Conservation (phyloP, 2,888 invertebrate species). For the Spisula subtruncata region DNA sequence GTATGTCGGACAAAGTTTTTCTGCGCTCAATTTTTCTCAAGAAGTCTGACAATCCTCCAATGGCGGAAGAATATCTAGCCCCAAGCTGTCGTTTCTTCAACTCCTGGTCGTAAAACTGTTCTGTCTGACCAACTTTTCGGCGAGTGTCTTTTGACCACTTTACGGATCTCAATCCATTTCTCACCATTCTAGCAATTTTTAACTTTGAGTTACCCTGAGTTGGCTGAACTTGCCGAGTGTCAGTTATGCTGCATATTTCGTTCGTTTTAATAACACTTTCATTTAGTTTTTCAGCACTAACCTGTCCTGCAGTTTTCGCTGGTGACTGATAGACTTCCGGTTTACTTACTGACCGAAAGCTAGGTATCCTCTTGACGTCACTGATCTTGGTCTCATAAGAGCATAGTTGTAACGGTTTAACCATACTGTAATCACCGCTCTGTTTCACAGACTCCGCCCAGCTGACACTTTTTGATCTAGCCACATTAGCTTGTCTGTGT, state of each 20-base stretch:
- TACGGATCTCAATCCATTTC: slow-evolving; percentile 28
- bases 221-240: background rate
- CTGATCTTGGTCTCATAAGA: slow-evolving; percentile 52
- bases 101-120: background rate
- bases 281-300: background rate
- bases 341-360: slow-evolving; percentile 18
- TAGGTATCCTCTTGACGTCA: slow-evolving; percentile 46
- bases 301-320: background rate
- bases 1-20: slow-evolving; percentile 18
- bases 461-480: slow-evolving; percentile 33
- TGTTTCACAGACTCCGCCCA: slow-evolving; percentile 11
- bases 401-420: slow-evolving; percentile 50
- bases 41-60: slow-evolving; percentile 49
- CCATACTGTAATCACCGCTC: slow-evolving; percentile 18
- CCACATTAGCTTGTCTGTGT: slow-evolving; percentile 3
- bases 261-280: background rate
- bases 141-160: background rate
- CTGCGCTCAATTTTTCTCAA: slow-evolving; percentile 38
- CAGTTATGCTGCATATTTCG: background rate
- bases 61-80: slow-evolving; percentile 10
- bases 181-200: slow-evolving; percentile 33
- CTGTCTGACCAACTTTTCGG: slow-evolving; percentile 18
- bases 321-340: background rate
- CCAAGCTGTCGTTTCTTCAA: slow-evolving; percentile 25
- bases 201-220: background rate